Conservation (phyloP, 2,888 invertebrate species). For the Chamaedrilus cognettii region DNA sequence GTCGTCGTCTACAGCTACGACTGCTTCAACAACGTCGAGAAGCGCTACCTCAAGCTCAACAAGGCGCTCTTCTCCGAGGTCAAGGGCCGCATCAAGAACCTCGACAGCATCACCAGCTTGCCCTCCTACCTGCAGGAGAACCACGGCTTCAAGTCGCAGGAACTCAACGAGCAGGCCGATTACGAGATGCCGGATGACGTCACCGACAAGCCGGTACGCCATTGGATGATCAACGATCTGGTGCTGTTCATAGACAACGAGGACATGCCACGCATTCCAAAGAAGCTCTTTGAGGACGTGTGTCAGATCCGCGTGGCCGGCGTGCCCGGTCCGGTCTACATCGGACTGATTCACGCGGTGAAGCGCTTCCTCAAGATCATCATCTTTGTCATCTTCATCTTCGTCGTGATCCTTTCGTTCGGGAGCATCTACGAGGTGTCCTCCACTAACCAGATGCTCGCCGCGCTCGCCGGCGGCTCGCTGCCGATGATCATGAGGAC, state of each 20-base stretch:
- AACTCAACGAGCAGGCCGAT: constrained; percentile 39
- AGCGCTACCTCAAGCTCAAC: constrained; percentile 56
- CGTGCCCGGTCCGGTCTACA: constrained; percentile 55
- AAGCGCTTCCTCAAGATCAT: constrained; percentile 55
- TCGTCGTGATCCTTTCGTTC: constrained; percentile 58
- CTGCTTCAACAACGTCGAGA: constrained; percentile 56
- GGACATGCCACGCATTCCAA: constrained; percentile 56
- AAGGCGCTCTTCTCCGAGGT: constrained; percentile 53
- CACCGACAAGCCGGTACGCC: constrained; percentile 30
- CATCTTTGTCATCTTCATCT: constrained; percentile 54
- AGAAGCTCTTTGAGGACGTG: constrained; percentile 51
- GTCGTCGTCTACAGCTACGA: constrained; percentile 58
- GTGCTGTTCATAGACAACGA: constrained; percentile 54
- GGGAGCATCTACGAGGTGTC: constrained; percentile 52
- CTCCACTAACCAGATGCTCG: constrained; percentile 56
- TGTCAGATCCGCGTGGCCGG: constrained; percentile 55
- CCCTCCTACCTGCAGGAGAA: constrained; percentile 48
- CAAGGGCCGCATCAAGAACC: constrained; percentile 52
- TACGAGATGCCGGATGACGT: constrained; percentile 39
- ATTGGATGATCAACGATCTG: constrained; percentile 54
- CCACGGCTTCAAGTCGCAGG: constrained; percentile 39
- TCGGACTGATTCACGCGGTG: constrained; percentile 52
- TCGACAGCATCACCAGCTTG: constrained; percentile 34
- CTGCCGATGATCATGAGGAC: constrained; percentile 43
- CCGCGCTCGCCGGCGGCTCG: constrained; percentile 51